Evolutionary conservation across 2,888 invertebrate species (phyloP), one percentile per base, ranked within the genome.

Genomic region (Drosophila atripex): DNA sequence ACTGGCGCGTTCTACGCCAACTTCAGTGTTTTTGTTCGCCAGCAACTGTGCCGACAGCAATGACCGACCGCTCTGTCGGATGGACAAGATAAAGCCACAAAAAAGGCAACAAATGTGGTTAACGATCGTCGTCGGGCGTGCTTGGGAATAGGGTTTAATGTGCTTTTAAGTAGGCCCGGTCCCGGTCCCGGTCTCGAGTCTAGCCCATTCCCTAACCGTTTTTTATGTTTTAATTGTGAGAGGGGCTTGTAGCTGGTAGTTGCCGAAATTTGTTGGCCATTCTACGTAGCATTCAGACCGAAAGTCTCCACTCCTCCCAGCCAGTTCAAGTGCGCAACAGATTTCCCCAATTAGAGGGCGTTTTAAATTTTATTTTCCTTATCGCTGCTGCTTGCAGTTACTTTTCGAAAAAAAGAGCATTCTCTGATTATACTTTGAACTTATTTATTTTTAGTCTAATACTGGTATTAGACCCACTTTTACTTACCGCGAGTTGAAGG

Each of bases 401-500:
- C 18, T 18, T 18, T 18, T 18, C 18, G 18, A 18, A 18, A 18
- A 18, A 18, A 18, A 18, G 18, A 18, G 18, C 18, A 18, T 18
- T 1, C 18, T 18, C 18, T 32, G 11, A 32, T 32, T 32, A 4
- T 23, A 4, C 21, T 23, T 23, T 23, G 1, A 23, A 23, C 21
- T 23, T 4, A 4, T 23, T 23, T 4, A 32, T 32, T 32, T 12
- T 32, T 32, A 5, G 3, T 28, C 28, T 8, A 32, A 32, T 32
- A 12, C 11, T 32, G 0, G 1, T 32, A 32, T 32, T 32, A n/a
- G n/a, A n/a, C n/a, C 3, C 3, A 32, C 23, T 56, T 30, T 16
- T 16, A 66, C 91, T 90, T 91, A 97, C 97, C 97, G 96, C 92
- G 95, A 94, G 93, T 96, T 97, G 92, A 97, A 96, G 92, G 97